Evolutionary conservation across 2,797 vertebrate species (phyloP), one percentile per base, ranked within the genome.

Genomic region (Sylvia borin): DNA sequence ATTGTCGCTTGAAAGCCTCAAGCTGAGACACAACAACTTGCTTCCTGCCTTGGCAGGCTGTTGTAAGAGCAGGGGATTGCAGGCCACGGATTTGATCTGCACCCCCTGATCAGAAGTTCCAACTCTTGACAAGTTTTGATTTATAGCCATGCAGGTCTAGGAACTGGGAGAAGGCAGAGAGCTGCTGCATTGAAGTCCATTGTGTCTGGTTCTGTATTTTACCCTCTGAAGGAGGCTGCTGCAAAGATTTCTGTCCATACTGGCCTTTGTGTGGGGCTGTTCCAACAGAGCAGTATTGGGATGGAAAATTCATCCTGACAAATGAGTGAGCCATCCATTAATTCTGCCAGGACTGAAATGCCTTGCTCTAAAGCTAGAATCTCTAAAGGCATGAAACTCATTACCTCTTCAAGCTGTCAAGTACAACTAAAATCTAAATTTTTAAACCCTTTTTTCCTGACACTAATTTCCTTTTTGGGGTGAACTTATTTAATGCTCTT

Each of bases 371-470:
- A 89, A 95, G 31, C 34, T 61, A 36, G 31, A 67, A 32, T 67
- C 32, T 66, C 53, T 58, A 13, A 67, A 90, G 55, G 24, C 75
- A 88, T 64, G 32, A 87, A 87, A 38, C 7, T 92, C 1, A 26
- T 92, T 94, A 87, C 27, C 18, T 85, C 26, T 48, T 85, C 55
- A 73, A 54, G 40, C n/a, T 92, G 75, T 83, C 50, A 82, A 79
- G 24, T 64, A 45, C 50, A 76, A 82, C 51, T 66, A 34, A 54
- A 90, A 78, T 62, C 36, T 87, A 42, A 65, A 43, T 71, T 89
- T 88, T 91, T 32, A 16, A 73, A 48, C 19, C 5, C 13, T 31
- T 47, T 72, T 53, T 43, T 45, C 9, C 40, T 18, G 54, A n/a
- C 50, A 50, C 7, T 29, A 31, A 26, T 75, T 85, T 15, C 7